Evolutionary conservation across 2,113 vertebrate species (phyloP).

Genomic region (Seriola quinqueradiata): DNA sequence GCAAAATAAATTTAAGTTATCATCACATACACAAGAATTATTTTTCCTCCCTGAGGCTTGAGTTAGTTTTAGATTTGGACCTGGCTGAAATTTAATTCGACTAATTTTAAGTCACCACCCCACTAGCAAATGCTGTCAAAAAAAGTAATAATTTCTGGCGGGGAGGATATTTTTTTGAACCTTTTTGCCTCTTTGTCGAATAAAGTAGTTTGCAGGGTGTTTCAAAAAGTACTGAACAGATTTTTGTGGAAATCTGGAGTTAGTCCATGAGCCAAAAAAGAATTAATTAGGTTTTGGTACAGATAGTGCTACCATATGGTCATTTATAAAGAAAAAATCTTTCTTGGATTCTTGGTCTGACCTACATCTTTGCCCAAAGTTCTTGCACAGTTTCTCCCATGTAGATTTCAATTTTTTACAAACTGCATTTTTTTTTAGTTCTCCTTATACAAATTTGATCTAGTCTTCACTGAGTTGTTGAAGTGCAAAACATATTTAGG

Average conservation of each 20-base stretch:
- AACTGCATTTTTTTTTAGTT: neutral
- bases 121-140: neutral
- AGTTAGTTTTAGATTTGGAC: conserved; percentile 10
- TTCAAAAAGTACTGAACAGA: neutral
- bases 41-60: conserved; percentile 8
- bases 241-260: conserved; percentile 6
- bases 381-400: neutral
- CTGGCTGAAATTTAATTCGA: conserved; percentile 1
- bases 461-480: neutral
- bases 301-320: neutral
- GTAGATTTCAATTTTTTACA: neutral
- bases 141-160: conserved; percentile 17
- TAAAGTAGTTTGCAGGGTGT: conserved; percentile 10
- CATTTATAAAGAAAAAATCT: neutral
- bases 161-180: neutral
- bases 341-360: neutral
- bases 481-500: neutral
- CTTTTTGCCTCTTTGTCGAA: neutral
- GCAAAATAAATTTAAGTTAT: conserved; percentile 32
- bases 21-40: conserved; percentile 1
- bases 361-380: neutral
- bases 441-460: neutral
- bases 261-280: neutral
- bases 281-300: neutral
- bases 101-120: neutral